Evolutionary conservation across 2,113 vertebrate species (phyloP).

Genomic region (Pseudorasbora parva): DNA sequence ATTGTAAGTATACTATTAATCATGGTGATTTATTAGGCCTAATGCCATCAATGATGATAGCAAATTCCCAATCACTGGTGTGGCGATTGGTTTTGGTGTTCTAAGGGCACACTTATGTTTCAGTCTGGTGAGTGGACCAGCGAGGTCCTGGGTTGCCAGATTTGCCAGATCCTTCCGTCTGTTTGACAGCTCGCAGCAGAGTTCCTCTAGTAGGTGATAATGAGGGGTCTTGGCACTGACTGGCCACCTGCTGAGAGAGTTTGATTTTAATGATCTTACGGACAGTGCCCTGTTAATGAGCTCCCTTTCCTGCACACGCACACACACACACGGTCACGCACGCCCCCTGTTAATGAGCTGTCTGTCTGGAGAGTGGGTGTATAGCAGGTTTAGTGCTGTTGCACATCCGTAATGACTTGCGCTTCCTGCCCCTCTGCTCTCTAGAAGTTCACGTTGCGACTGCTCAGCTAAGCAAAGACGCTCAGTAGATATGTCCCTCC

Average conservation of each 20-base stretch:
- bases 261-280: slow-evolving; percentile 53
- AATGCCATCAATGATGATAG: slow-evolving; percentile 22
- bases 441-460: slow-evolving; percentile 12
- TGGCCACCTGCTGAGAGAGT: slow-evolving; percentile 30
- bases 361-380: slow-evolving; percentile 21
- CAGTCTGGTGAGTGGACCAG: slow-evolving; percentile 2
- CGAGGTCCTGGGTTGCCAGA: slow-evolving; percentile 13
- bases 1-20: too few species aligned
- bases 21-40: neutral
- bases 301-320: neutral
- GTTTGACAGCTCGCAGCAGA: slow-evolving; percentile 7
- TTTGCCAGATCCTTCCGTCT: slow-evolving; percentile 1
- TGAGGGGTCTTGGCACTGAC: slow-evolving; percentile 30
- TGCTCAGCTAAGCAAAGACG: slow-evolving; percentile 25
- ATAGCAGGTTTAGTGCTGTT: slow-evolving; percentile 33
- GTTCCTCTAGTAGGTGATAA: slow-evolving; percentile 10
- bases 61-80: neutral
- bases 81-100: neutral
- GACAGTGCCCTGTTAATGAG: slow-evolving; percentile 38
- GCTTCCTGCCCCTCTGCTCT: slow-evolving; percentile 32
- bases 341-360: slow-evolving; percentile 25
- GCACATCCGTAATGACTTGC: slow-evolving; percentile 42
- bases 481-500: neutral
- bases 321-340: neutral
- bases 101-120: neutral